Evolutionary conservation across 2,797 vertebrate species (phyloP).

Genomic region (Austrolebias charrua): DNA sequence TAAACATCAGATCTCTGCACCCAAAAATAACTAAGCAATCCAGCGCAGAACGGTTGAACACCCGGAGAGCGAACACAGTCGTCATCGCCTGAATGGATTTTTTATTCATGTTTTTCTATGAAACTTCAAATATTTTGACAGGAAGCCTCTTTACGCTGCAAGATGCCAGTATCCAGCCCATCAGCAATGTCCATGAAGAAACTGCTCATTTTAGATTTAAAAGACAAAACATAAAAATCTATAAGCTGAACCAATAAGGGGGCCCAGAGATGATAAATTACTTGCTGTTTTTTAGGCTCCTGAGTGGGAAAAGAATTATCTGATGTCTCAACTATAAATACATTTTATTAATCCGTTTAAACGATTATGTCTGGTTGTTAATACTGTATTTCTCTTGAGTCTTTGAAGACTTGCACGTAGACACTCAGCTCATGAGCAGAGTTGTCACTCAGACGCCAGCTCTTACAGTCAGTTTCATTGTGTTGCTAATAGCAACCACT

Average conservation of each 20-base stretch:
- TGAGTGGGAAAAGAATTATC: conserved; percentile 2
- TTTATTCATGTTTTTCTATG: conserved; percentile 2
- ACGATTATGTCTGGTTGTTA: neutral
- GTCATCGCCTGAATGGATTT: conserved; percentile 5
- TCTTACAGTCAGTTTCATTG: neutral
- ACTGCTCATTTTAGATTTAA: conserved; percentile 15
- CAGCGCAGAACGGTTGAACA: conserved; percentile 17
- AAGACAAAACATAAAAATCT: conserved; percentile 19
- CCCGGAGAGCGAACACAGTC: neutral
- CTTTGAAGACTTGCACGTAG: conserved; percentile 9
- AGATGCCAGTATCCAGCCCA: conserved; percentile 17
- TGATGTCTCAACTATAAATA: conserved; percentile 10
- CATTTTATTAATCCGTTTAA: conserved; percentile 3
- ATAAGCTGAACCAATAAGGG: conserved; percentile 25
- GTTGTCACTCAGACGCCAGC: conserved; percentile 4
- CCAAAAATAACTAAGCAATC: conserved; percentile 30
- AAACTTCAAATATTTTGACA: conserved; percentile 39
- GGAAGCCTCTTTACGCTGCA: conserved; percentile 39
- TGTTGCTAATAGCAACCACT: conserved; percentile 23
- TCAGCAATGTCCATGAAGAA: conserved; percentile 24
- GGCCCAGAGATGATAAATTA: conserved; percentile 19
- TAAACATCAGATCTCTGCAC: conserved; percentile 27
- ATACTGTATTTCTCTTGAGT: neutral
- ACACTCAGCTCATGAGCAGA: conserved; percentile 5
- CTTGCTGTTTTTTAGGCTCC: conserved; percentile 5